Conservation (phyloP, 1,140 invertebrate species). For the Maconellicoccus hirsutus region DNA sequence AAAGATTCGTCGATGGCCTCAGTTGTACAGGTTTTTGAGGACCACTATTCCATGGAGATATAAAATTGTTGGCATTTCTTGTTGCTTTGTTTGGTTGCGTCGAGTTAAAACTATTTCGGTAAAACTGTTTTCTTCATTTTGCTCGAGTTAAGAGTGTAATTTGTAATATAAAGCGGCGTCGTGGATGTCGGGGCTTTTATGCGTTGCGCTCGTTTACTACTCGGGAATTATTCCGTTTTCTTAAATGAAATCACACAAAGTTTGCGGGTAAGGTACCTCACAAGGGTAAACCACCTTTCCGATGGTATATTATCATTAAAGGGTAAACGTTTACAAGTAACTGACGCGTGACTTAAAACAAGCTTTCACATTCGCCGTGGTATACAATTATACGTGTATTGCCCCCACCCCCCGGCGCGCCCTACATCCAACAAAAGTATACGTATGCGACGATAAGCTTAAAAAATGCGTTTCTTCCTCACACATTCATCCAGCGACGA, state of each 20-base stretch:
- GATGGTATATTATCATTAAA: conserved; percentile 9
- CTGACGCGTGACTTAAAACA: background rate
- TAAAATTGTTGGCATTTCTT: too few relatives aligned
- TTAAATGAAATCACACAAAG: conserved; percentile 9
- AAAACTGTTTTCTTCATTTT: background rate
- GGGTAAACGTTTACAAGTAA: conserved; percentile 8
- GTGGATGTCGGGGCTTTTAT: background rate
- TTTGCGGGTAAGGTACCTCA: background rate
- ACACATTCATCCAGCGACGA: too few relatives aligned
- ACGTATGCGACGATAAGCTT: background rate
- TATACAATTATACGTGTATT: too few relatives aligned
- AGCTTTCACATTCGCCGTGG: background rate
- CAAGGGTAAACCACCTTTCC: background rate
- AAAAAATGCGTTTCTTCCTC: too few relatives aligned
- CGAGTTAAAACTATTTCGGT: background rate
- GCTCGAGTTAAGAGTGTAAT: background rate
- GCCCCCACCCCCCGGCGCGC: background rate
- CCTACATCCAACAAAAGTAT: background rate
- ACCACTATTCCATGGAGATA: too few relatives aligned
- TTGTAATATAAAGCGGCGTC: background rate
- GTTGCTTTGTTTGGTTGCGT: too few relatives aligned
- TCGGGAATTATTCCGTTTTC: conserved; percentile 4
- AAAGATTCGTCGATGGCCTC: too few relatives aligned
- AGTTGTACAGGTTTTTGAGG: too few relatives aligned
- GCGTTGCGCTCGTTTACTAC: background rate